Evolutionary conservation across 2,113 vertebrate species (phyloP).

Genomic region (Balaeniceps rex): DNA sequence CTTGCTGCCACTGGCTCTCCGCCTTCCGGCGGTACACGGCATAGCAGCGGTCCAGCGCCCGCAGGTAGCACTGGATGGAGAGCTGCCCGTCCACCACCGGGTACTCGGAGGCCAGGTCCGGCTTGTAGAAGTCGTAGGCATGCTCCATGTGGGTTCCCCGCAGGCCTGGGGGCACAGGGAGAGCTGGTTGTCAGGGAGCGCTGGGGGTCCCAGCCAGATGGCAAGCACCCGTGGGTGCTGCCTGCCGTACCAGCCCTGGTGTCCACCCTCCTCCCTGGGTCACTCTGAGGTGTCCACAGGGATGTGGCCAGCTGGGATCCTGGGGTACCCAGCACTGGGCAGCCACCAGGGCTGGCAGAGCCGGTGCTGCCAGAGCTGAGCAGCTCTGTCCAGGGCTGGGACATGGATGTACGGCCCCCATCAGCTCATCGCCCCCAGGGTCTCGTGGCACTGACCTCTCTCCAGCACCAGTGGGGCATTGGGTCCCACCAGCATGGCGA

Average conservation of each 20-base stretch:
- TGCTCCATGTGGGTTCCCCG: constrained; percentile 81
- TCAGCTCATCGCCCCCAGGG: accelerated
- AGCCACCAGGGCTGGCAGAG: not conserved
- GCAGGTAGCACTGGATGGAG: constrained; percentile 78
- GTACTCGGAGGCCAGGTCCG: constrained; percentile 69
- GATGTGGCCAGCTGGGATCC: not conserved
- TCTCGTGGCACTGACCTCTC: constrained; percentile 59
- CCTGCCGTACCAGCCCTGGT: not conserved
- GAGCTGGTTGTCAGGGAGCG: not conserved
- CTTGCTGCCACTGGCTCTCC: constrained; percentile 68
- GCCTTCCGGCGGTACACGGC: constrained; percentile 70
- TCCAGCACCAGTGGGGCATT: constrained; percentile 73
- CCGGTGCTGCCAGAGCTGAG: not conserved
- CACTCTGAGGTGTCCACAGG: not conserved
- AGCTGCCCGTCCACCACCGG: constrained; percentile 74
- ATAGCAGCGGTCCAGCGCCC: constrained; percentile 72
- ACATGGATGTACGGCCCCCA: accelerated
- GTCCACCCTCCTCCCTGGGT: not conserved
- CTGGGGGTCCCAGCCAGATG: accelerated
- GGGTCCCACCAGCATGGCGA: constrained; percentile 80
- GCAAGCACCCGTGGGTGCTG: not conserved
- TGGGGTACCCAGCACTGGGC: not conserved
- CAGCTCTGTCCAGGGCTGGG: not conserved
- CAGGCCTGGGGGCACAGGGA: constrained; percentile 51
- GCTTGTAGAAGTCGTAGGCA: constrained; percentile 78